phyloP scores from a whole-genome alignment of 1,140 invertebrate species.

The Bombus confusus region DNA sequence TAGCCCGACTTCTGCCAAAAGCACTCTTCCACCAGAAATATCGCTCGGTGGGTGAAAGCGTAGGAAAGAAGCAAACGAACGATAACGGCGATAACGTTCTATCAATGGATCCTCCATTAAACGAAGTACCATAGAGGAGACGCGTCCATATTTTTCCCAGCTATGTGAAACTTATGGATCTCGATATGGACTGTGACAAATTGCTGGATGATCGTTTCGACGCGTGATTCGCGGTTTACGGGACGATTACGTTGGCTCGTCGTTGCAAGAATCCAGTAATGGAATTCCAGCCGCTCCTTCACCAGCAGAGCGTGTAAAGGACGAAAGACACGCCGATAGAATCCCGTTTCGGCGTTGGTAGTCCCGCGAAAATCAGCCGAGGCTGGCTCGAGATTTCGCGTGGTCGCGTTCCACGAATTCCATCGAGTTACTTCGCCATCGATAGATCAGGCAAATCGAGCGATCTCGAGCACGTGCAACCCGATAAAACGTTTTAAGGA shows the following conservation, averaged over 20 bases:
- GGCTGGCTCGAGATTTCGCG: conserved; percentile 15
- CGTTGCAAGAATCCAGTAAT: not conserved
- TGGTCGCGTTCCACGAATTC: conserved; percentile 9
- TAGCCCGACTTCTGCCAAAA: too few species aligned
- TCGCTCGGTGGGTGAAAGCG: too few species aligned
- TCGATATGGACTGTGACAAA: too few species aligned
- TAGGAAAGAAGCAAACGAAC: too few species aligned
- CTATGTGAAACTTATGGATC: too few species aligned
- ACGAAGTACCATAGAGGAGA: too few species aligned
- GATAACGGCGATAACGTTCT: too few species aligned
- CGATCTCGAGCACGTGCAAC: not conserved
- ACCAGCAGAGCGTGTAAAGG: not conserved
- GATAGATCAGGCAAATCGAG: too few species aligned
- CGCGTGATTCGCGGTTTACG: not conserved
- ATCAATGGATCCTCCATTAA: too few species aligned
- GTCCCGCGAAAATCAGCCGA: conserved; percentile 1
- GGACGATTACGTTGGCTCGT: not conserved
- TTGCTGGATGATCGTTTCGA: not conserved
- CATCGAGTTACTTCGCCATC: conserved; percentile 11
- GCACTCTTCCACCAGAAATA: too few species aligned
- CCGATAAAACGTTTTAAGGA: not conserved
- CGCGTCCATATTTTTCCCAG: too few species aligned
- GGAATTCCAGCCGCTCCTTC: conserved; percentile 9
- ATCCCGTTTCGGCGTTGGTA: conserved; percentile 7
- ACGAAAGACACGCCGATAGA: conserved; percentile 9